Percentiles rank a stretch among this genome's conserved stretches.
phyloP scores from a whole-genome alignment of 1,140 invertebrate species.

The Ceratina australensis region DNA sequence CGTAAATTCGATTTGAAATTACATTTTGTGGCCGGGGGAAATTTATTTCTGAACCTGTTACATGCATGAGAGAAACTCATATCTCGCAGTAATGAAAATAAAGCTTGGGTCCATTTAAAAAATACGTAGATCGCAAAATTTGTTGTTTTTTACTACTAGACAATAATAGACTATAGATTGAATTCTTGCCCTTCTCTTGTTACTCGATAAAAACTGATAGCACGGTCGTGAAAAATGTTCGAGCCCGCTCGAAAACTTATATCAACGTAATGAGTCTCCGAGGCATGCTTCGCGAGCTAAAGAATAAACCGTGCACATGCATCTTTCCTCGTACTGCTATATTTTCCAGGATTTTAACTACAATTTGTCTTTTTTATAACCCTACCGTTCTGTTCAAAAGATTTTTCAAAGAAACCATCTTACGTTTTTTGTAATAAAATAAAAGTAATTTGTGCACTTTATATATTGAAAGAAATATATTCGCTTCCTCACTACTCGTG shows the following conservation, averaged over 20 bases:
- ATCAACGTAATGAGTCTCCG: constrained; percentile 9
- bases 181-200: neutral
- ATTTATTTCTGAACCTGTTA: neutral
- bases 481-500: too few species aligned
- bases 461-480: too few species aligned
- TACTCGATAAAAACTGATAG: neutral
- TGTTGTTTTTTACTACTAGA: too few species aligned
- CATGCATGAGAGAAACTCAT: neutral
- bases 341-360: neutral
- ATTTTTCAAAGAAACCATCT: neutral
- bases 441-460: neutral
- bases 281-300: neutral
- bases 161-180: too few species aligned
- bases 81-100: neutral
- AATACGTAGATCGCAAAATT: too few species aligned
- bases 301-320: neutral
- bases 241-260: neutral
- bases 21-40: neutral
- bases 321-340: too few species aligned
- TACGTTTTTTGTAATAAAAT: neutral
- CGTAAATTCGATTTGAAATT: constrained; percentile 18
- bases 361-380: neutral
- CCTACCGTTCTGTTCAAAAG: neutral
- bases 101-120: neutral
- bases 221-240: neutral